Evolutionary conservation across 1,140 invertebrate species (phyloP), one percentile per base, ranked within the genome.

Genomic region (Solenopsis fugax): DNA sequence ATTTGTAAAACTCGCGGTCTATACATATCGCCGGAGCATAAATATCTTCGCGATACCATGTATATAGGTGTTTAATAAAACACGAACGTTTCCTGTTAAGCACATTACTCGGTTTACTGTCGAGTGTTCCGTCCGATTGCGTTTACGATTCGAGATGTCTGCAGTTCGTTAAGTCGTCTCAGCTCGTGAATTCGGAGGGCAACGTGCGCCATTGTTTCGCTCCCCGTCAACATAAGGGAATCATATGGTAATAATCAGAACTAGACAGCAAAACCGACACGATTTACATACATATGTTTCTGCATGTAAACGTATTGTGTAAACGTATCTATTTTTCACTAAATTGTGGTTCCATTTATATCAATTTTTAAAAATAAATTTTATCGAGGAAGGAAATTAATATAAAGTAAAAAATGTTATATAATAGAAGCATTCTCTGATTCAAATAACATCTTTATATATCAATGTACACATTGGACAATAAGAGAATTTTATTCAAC

Each of bases 71-170:
- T 18, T 58, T 48, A 71, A 48, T 58, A 78, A 69, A 88, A 41
- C 50, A 21, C 6, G n/a, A 67, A 12, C 4, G 29, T 48, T 54
- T 88, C 45, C 54, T 7, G 16, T 62, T 89, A 58, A 88, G 75
- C 72, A 45, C 76, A 71, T 58, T 84, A 88, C 41, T 54, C 24
- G 52, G 45, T 52, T 86, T 73, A 62, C 41, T 24, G n/a, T 21
- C 67, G 67, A 88, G 18, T 67, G 56, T 56, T 86, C 54, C 18
- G 48, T 58, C 71, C 73, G 60, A 88, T 89, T 86, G 78, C 54
- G 69, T 88, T 85, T 80, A 54, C 29, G 54, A 65, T 78, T 13
- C 48, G 81, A 88, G 71, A 69, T 86, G 69, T 76, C 48, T 48
- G 41, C 45, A 58, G 41, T 73, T 75, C 60, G 60, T 85, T 86